Conservation (phyloP, 2,797 vertebrate species). For the Rhadinocentrus ornatus region DNA sequence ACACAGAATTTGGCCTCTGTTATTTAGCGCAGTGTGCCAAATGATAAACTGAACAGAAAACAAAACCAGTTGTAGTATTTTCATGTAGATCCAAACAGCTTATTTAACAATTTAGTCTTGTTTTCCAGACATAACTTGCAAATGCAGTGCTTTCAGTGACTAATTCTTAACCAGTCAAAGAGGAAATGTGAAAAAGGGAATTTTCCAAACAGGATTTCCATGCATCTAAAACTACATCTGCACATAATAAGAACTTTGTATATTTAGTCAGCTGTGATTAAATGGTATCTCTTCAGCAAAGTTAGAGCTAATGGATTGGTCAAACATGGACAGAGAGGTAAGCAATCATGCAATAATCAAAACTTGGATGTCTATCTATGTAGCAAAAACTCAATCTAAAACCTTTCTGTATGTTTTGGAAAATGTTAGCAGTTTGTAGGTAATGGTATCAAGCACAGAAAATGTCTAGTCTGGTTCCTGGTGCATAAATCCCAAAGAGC, state of each 20-base stretch:
- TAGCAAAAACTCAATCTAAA: conserved; percentile 29
- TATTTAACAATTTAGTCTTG: background rate
- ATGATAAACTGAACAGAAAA: background rate
- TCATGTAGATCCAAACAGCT: background rate
- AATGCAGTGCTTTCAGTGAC: background rate
- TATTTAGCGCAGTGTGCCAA: background rate
- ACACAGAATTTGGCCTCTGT: background rate
- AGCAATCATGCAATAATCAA: background rate
- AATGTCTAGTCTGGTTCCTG: conserved; percentile 15
- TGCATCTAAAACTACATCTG: background rate
- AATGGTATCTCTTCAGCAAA: background rate
- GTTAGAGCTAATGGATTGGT: background rate
- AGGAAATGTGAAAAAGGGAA: background rate
- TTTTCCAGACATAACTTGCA: background rate
- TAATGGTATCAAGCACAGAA: conserved; percentile 21
- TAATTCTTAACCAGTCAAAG: background rate
- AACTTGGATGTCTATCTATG: background rate
- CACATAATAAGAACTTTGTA: background rate
- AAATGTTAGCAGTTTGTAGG: conserved; percentile 12
- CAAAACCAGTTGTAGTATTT: background rate
- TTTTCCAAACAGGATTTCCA: background rate
- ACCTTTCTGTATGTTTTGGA: conserved; percentile 18
- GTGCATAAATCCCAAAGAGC: conserved; percentile 34
- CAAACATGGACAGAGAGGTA: background rate
- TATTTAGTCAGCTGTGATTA: background rate